Conservation (phyloP, 2,888 invertebrate genomes). For the Aproaerema taeniolella region DNA sequence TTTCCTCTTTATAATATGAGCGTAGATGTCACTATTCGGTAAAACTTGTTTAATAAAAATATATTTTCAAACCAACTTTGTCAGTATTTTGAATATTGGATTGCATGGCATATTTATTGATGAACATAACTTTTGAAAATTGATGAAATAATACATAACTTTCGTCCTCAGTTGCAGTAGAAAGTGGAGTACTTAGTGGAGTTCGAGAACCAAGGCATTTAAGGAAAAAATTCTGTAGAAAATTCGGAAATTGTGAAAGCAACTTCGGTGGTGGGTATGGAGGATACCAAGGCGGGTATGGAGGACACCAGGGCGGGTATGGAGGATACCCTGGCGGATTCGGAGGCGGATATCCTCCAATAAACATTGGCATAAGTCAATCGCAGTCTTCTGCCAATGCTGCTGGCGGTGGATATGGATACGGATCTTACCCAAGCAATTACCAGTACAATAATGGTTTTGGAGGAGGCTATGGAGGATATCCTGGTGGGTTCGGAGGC, state of each 20-base stretch:
- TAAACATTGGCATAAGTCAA: constrained; percentile 67
- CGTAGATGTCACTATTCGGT: no score
- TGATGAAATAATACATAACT: not conserved
- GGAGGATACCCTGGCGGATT: constrained; percentile 33
- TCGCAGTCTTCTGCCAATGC: constrained; percentile 59
- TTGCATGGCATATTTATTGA: no score
- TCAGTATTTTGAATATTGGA: no score
- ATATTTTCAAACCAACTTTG: no score
- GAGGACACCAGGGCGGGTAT: constrained; percentile 23
- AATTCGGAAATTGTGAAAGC: constrained; percentile 51
- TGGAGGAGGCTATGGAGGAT: constrained; percentile 24
- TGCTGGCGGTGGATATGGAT: constrained; percentile 47
- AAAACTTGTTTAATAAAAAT: no score
- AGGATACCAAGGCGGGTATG: constrained; percentile 17
- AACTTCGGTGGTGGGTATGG: constrained; percentile 23
- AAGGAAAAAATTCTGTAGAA: constrained; percentile 43
- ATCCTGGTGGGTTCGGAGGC: constrained; percentile 25
- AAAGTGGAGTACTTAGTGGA: constrained; percentile 22
- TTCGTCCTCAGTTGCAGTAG: constrained; percentile 34
- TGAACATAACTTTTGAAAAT: no score
- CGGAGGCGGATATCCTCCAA: constrained; percentile 36
- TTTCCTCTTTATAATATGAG: no score
- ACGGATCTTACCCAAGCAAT: constrained; percentile 47
- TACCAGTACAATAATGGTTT: constrained; percentile 33
- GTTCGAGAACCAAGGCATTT: constrained; percentile 39